Evolutionary conservation across 2,113 vertebrate species (phyloP), one percentile per base, ranked within the genome.

Genomic region (Passer domesticus): DNA sequence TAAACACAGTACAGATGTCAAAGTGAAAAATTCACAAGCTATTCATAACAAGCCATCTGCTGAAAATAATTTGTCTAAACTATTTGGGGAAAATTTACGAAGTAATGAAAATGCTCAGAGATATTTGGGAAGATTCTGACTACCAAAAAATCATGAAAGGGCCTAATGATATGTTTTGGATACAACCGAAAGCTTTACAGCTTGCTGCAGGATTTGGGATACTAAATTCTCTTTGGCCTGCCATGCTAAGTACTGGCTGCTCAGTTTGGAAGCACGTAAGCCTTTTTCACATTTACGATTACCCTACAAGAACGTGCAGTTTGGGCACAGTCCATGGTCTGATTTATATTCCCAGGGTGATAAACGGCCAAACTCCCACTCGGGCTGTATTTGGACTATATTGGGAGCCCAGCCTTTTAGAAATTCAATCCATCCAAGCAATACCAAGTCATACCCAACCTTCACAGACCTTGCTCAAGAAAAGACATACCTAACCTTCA

Each of bases 1-100:
- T 95, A 96, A 96, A 96, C 90, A 93, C 95, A 87, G 92, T 94
- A 64, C 96, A 96, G 95, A 97, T 97, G 96, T 93, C 93, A 95
- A 95, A 83, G 94, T 93, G 94, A 96, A 96, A 92, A 97, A 96
- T 94, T 95, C 96, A 94, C 93, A 91, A 95, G 95, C 96, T 94
- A 94, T 96, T 95, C 94, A 92, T 95, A 95, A 96, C 93, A 95
- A 91, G 94, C 95, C 96, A 96, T 93, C 90, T 96, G 96, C 90
- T 94, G 92, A 96, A 94, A 93, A 96, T 90, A 93, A 96, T 94
- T 95, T 96, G 85, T 92, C 79, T 81, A 60, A 93, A 92, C 60
- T 94, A 94, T 90, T 93, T 83, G 83, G 56, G 74, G 69, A 58
- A 96, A 95, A 89, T 56, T 72, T 83, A 89, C 7, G 0, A 92